Evolutionary conservation across 2,113 vertebrate genomes (phyloP).

Genomic region (Fukomys damarensis): DNA sequence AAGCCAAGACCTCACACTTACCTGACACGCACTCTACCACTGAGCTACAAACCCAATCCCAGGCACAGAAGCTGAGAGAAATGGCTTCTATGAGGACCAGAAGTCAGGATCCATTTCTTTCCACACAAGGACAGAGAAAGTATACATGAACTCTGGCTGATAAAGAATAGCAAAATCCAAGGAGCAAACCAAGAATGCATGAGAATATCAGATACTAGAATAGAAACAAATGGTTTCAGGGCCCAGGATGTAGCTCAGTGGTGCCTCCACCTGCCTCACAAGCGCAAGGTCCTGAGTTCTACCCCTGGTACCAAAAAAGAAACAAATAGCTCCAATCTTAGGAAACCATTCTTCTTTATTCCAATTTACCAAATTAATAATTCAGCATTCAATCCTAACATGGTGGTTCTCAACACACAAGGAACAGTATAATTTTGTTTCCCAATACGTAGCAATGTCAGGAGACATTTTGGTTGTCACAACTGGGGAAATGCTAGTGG

Average conservation of each 20-base stretch:
- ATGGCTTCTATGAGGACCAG: background rate
- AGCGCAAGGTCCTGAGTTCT: too few relatives aligned
- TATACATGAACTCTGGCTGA: background rate
- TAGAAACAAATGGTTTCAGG: conserved; percentile 19
- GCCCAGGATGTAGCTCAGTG: too few relatives aligned
- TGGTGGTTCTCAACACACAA: background rate
- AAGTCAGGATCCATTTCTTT: background rate
- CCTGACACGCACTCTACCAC: background rate
- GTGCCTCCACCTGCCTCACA: too few relatives aligned
- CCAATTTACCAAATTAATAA: conserved; percentile 32
- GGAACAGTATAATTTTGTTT: background rate
- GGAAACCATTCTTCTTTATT: conserved; percentile 44
- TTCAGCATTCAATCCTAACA: conserved; percentile 14
- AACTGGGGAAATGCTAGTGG: background rate
- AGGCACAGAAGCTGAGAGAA: background rate
- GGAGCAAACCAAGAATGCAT: background rate
- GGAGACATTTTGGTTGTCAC: conserved; percentile 1
- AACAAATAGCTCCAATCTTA: conserved; percentile 21
- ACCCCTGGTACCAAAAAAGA: background rate
- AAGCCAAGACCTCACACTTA: background rate
- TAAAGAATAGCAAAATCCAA: background rate
- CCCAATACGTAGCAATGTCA: background rate
- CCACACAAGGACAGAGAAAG: background rate
- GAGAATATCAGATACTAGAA: conserved; percentile 15
- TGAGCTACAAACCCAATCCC: background rate